Evolutionary conservation across 2,113 vertebrate genomes (phyloP), one percentile per base, ranked within the genome.

Genomic region (Pseudorhombus dupliciocellatus): DNA sequence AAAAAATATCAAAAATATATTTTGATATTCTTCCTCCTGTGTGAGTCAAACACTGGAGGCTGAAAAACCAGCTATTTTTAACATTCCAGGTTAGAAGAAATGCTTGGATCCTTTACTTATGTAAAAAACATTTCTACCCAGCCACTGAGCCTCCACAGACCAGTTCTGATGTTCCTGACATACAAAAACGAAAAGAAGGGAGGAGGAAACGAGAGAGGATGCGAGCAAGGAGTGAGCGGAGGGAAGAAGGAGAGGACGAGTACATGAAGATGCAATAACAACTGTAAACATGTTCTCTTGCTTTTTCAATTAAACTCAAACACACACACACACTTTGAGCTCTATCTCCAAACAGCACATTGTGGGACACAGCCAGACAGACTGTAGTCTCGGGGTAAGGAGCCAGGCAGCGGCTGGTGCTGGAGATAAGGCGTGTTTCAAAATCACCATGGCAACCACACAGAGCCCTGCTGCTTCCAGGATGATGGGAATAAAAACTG

Each of bases 351-450:
- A 44, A 50, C 46, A 50, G 20, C 46, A 50, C 46, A n/a, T 50
- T 50, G 46, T n/a, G 2, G 20, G 20, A 50, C 46, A 50, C 46
- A 50, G 21, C 85, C 48, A n/a, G n/a, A 21, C n/a, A 18, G 42
- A 46, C 15, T 46, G 42, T 46, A 50, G 46, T n/a, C 46, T 2
- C 46, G 7, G 46, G 46, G 46, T n/a, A 18, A 1, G 20, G 34
- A 3, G 57, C 73, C 72, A 69, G 63, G 70, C 70, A 20, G 64
- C 46, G 21, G 61, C 87, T 84, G 83, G 62, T 9, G 2, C 9
- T 15, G 53, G 40, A 81, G 87, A 89, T 89, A 84, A 85, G 87
- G 62, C 10, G 53, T 50, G 66, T 64, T 79, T 69, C 20, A 0
- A 16, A 7, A 24, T 84, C 53, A 34, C 79, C 76, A 84, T 82